Percentiles rank a stretch among this genome's conserved stretches.
Evolutionary conservation across 2,113 vertebrate species (phyloP).

Genomic region (Epinephelus moara): DNA sequence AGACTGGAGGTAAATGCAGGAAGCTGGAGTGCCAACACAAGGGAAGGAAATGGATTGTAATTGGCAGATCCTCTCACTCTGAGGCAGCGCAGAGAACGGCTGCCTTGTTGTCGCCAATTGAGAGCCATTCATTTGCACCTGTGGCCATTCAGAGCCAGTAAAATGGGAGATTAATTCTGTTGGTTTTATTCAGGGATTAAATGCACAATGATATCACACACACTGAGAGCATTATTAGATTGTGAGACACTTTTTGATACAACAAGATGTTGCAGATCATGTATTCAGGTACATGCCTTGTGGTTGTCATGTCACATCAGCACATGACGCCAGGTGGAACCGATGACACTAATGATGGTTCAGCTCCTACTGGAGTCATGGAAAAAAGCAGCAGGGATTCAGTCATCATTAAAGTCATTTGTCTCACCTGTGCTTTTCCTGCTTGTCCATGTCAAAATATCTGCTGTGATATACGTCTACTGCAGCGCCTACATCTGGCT

Average conservation of each 20-base stretch:
- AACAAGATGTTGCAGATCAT: not conserved
- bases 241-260: not conserved
- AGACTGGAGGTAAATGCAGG: conserved; percentile 36
- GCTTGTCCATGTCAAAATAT: too few species aligned
- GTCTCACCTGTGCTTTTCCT: too few species aligned
- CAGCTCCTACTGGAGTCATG: not conserved
- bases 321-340: not conserved
- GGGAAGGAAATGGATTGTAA: conserved; percentile 43
- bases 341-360: not conserved
- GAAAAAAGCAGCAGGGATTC: not conserved
- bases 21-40: conserved; percentile 5
- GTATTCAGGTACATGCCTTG: not conserved
- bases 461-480: too few species aligned
- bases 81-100: conserved; percentile 15
- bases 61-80: conserved; percentile 30
- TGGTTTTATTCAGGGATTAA: conserved; percentile 5
- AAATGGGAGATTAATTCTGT: conserved; percentile 8
- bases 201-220: not conserved
- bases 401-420: too few species aligned
- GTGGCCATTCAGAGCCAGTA: conserved; percentile 22
- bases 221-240: not conserved
- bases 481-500: too few species aligned
- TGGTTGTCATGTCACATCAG: not conserved
- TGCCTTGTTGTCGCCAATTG: not conserved
- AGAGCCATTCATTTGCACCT: conserved; percentile 63